Evolutionary conservation across 2,888 invertebrate genomes (phyloP), one percentile per base, ranked within the genome.

Genomic region (Sphaeridia pumilis): DNA sequence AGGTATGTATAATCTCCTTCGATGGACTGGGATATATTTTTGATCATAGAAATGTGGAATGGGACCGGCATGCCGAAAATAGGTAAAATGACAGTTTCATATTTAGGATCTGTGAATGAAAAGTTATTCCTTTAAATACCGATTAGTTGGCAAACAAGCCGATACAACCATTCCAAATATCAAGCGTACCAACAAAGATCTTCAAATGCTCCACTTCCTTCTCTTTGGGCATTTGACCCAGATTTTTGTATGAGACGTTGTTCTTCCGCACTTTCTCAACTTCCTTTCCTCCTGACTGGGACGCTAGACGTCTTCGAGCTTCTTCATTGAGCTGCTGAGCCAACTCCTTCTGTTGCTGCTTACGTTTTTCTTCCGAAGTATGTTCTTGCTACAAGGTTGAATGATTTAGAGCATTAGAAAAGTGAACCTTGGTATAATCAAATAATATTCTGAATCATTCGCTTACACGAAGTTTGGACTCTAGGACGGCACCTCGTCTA

Each of bases 1-100:
- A 98, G 80, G 72, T 98, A 99, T 0, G 97, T 97, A 73, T 94
- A 97, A 72, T 97, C 97, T 4, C 98, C 94, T 73, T 99, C 98
- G 14, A 97, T 90, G 0, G 94, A 93, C 72, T 94, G 92, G 1
- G 94, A 94, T 67, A 97, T 94, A 71, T 98, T 98, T 76, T 98
- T 98, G 50, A 99, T 90, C 4, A 93, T 97, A 3, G 95, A 93
- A 70, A 99, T 98, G 71, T 99, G 98, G 72, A 93, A 98, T 50
- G 98, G 97, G 56, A 93, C 92, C 1, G 95, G 86, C 43, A 90
- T 76, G 55, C 97, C 97, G 75, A 90, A 97, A 65, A 98, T 82
- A 2, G 98, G 98, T 68, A 98, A 73, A 61, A 98, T 93, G n/a
- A 99, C 86, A 1, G 95, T 94, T 73, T 98, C 98, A 70, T 94